Evolutionary conservation across 2,113 vertebrate species (phyloP), one percentile per base, ranked within the genome.

Genomic region (Taxidea taxus): DNA sequence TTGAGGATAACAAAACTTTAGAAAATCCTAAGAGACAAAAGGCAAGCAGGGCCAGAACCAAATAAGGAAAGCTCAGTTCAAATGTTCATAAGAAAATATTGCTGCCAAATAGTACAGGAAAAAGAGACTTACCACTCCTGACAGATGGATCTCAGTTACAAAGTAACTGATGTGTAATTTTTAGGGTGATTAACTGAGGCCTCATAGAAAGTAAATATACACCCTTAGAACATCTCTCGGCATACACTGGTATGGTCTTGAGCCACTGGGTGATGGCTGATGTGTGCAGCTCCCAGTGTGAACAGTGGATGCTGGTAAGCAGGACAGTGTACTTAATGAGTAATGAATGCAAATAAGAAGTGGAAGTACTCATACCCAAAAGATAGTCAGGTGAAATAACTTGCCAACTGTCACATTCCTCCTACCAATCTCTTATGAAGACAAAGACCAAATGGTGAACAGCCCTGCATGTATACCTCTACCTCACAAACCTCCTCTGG

Each of bases 381-480:
- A 56, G 58, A 51, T 64, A 7, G 72, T 9, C 13, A 23, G 37
- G 25, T 25, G 5, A 49, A 72, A 64, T 42, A 47, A 66, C 15
- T 72, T 14, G 0, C 29, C 84, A 72, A 9, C 10, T 29, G 25
- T 72, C n/a, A 82, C 15, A 47, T 62, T 44, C 42, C 60, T 56
- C 18, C 12, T 42, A 42, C 3, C 4, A 6, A 49, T 64, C n/a
- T 84, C 49, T 62, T 78, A 29, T 23, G 72, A 62, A 56, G n/a
- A 34, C 4, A 44, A 91, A 66, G 0, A 60, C 14, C 18, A 44
- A 54, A 70, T 25, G 6, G 44, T 7, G 6, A n/a, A 14, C 47
- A 75, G 2, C 37, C 13, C 54, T 58, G 8, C 3, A 13, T 0
- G 1, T 18, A 21, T 9, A 74, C 2, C 0, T 23, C 16, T 49